Evolutionary conservation across 1,140 invertebrate genomes (phyloP).

Genomic region (Saxidomus purpurata): DNA sequence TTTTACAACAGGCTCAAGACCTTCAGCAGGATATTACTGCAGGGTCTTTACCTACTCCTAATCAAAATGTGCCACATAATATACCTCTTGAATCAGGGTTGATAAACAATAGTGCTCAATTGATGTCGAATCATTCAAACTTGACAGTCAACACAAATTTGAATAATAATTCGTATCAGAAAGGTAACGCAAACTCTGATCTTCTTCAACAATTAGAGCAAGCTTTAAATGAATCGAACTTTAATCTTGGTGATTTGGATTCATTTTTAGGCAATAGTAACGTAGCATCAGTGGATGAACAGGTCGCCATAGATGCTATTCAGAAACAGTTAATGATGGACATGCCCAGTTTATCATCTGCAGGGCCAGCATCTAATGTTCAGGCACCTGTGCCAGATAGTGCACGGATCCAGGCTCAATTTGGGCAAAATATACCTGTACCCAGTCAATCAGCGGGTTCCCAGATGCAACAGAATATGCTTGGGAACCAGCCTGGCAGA

Average conservation of each 20-base stretch:
- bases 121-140: not conserved
- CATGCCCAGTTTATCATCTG: constrained; percentile 77
- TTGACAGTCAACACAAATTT: not conserved
- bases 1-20: constrained; percentile 83
- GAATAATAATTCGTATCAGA: not conserved
- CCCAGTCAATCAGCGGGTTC: constrained; percentile 41
- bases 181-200: not conserved
- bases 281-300: constrained; percentile 89
- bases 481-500: constrained; percentile 87
- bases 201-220: constrained; percentile 74
- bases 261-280: constrained; percentile 73
- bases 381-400: constrained; percentile 20
- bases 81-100: not conserved
- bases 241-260: constrained; percentile 73
- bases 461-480: constrained; percentile 67
- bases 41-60: constrained; percentile 16
- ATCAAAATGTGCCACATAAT: constrained; percentile 36
- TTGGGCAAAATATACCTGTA: not conserved
- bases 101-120: constrained; percentile 22
- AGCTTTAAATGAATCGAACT: constrained; percentile 71
- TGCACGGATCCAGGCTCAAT: constrained; percentile 8
- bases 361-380: constrained; percentile 11
- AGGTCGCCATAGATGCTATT: constrained; percentile 95
- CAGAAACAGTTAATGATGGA: constrained; percentile 96
- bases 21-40: constrained; percentile 79